Evolutionary conservation across 2,113 vertebrate species (phyloP).

Genomic region (Hippocampus abdominalis): DNA sequence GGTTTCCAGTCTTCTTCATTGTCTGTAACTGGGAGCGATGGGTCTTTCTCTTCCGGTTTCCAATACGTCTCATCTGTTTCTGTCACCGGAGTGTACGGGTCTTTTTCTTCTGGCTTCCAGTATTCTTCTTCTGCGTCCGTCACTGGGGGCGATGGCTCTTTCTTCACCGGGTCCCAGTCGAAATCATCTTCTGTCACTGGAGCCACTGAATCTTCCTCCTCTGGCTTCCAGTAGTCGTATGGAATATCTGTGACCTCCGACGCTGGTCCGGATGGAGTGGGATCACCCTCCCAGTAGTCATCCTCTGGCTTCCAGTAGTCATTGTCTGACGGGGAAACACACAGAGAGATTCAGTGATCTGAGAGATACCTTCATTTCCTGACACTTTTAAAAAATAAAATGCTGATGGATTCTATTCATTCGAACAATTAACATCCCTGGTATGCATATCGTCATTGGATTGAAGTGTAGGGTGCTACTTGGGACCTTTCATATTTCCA

Average conservation of each 20-base stretch:
- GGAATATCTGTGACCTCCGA: constrained; percentile 32
- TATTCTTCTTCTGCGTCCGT: constrained; percentile 24
- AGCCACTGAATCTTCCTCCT: constrained; percentile 18
- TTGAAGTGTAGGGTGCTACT: no score
- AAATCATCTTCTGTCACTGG: constrained; percentile 25
- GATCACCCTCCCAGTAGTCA: constrained; percentile 54
- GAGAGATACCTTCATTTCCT: background rate
- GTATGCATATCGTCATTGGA: no score
- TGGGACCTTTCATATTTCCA: no score
- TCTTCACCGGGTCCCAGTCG: constrained; percentile 31
- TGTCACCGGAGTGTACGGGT: constrained; percentile 1
- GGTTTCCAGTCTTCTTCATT: constrained; percentile 31
- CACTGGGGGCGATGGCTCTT: background rate
- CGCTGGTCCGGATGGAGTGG: constrained; percentile 33
- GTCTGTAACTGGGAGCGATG: background rate
- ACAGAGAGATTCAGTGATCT: background rate
- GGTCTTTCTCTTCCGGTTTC: constrained; percentile 16
- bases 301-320: constrained; percentile 64
- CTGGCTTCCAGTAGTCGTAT: constrained; percentile 51
- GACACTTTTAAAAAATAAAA: background rate
- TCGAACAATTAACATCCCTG: background rate
- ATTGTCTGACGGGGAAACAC: constrained; percentile 33
- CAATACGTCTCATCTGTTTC: constrained; percentile 17
- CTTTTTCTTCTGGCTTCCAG: constrained; percentile 39
- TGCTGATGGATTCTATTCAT: background rate